A percentile compares a stretch with the other conserved stretches of the same genome.
Evolutionary conservation across 2,888 invertebrate genomes (phyloP).

Genomic region (Lumbricus terrestris): DNA sequence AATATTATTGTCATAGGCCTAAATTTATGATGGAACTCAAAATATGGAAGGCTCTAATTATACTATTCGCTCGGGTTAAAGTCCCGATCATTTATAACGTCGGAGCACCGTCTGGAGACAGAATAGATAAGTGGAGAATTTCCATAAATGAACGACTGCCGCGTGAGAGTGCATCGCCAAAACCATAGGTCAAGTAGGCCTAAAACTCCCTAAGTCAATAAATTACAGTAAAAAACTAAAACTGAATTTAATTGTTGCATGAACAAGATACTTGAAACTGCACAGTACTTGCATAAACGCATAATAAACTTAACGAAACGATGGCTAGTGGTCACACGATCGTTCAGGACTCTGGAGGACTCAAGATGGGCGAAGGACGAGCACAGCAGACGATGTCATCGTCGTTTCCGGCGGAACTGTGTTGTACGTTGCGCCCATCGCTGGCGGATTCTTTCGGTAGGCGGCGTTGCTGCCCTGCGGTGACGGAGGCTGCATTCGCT

Average conservation of each 20-base stretch:
- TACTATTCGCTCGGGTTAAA: no score
- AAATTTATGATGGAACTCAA: no score
- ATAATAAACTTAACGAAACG: not conserved
- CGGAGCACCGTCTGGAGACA: no score
- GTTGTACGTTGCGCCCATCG: not conserved
- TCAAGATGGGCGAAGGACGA: conserved; percentile 8
- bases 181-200: no score
- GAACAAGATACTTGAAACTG: not conserved
- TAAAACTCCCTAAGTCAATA: no score
- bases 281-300: no score
- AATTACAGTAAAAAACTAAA: not conserved
- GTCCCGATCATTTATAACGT: no score
- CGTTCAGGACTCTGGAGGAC: not conserved
- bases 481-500: not conserved
- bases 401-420: conserved; percentile 14
- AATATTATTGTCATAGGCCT: no score
- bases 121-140: no score
- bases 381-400: conserved; percentile 21
- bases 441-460: not conserved
- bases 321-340: not conserved
- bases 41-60: no score
- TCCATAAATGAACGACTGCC: no score
- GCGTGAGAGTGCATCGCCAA: no score
- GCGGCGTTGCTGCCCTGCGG: not conserved
- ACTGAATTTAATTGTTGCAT: not conserved